Base-by-base conservation (phyloP, 2,113 vertebrate species). In the Bombycilla garrulus region DNA sequence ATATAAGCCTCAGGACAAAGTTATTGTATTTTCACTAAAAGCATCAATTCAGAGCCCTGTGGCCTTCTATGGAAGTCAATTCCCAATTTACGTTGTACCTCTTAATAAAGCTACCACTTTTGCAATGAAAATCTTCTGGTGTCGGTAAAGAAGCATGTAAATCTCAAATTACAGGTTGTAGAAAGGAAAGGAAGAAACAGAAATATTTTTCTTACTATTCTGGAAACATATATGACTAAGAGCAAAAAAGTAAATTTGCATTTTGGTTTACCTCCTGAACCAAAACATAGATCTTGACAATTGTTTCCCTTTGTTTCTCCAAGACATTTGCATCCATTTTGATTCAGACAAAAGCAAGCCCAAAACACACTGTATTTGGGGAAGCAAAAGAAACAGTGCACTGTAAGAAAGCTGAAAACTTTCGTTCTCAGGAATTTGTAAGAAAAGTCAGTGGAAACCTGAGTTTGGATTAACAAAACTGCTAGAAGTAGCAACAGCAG, bases 341-440 rank as follows among this genome's bases (percentile, higher is more conserved):
- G 17, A 64, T 73, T 72, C 22, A 40, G 50, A 83, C 2, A 73
- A 80, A 64, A 69, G 13, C 31, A 61, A 69, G 25, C 7, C 4
- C 3, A 3, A 72, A 92, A 44, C 4, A 50, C 12, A 20, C 3
- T 21, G 4, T 3, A 4, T 36, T 86, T 56, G 13, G 7, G 25
- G 15, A 76, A 86, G 58, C 0, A 0, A 58, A 72, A 72, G 57
- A 48, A 69, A 15, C 2, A 22, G 31, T 16, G n/a, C 14, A 8
- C 12, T 57, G 10, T 25, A 70, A 69, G 21, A 77, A 61, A 86
- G 20, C 10, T 61, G 17, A 53, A 81, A 91, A 71, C 24, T 83
- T 85, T 38, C 0, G 9, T 94, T 73, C 76, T 44, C 65, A 74
- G 15, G 20, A 71, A 79, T 28, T 60, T 78, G 38, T 74, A n/a